These are phyloP conservation scores for Leptodirus hochenwartii DNA, from an alignment of 2,888 invertebrate genomes.

Conservation along the genomic window DNA sequence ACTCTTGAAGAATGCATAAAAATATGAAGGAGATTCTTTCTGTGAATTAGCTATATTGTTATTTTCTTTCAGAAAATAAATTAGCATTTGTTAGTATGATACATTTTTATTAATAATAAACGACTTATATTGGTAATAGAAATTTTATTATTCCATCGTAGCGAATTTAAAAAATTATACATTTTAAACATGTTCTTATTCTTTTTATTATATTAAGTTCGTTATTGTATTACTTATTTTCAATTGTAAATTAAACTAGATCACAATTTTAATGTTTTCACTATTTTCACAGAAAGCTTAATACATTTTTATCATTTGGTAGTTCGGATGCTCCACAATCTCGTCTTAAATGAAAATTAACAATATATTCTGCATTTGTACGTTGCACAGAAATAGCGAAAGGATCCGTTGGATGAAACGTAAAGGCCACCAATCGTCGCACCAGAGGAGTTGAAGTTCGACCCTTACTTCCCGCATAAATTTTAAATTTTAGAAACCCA, in stretches of 20 bases:
- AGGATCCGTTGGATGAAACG: constrained; percentile 91
- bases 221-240: not conserved
- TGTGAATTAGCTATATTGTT: no score
- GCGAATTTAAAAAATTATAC: not conserved
- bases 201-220: constrained; percentile 1
- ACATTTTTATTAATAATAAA: constrained; percentile 3
- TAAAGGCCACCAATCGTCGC: constrained; percentile 77
- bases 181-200: not conserved
- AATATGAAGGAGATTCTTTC: no score
- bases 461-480: constrained; percentile 45
- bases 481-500: constrained; percentile 51
- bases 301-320: constrained; percentile 12
- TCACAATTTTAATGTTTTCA: not conserved
- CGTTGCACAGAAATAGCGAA: constrained; percentile 91
- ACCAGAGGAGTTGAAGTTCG: constrained; percentile 48
- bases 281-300: constrained; percentile 10
- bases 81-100: no score
- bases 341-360: constrained; percentile 77
- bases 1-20: no score
- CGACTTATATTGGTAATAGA: constrained; percentile 3
- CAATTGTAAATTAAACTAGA: not conserved
- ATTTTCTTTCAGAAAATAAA: no score
- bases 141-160: not conserved
- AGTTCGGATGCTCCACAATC: no score
- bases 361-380: constrained; percentile 81